Evolutionary conservation across 2,888 invertebrate species (phyloP).

Genomic region (Teinopalpus imperialis): DNA sequence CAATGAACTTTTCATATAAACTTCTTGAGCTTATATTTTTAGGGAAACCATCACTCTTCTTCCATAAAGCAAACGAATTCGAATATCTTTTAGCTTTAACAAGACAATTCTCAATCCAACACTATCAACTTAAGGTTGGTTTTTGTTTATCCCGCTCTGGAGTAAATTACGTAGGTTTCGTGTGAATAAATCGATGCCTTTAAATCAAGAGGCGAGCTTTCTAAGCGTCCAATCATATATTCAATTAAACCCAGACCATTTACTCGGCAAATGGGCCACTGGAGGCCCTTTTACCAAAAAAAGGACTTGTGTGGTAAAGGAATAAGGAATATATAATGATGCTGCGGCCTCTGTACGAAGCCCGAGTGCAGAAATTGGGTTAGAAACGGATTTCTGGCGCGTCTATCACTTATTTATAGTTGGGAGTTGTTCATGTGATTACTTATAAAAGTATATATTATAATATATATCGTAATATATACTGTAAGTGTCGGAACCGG

Average conservation of each 20-base stretch:
- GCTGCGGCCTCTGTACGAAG: constrained; percentile 1
- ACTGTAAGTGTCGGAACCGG: too few relatives aligned
- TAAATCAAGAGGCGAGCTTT: constrained; percentile 27
- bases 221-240: constrained; percentile 28
- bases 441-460: background rate
- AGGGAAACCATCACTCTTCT: constrained; percentile 23
- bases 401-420: constrained; percentile 13
- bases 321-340: constrained; percentile 24
- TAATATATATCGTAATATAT: too few relatives aligned
- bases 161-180: constrained; percentile 24
- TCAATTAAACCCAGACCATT: constrained; percentile 27
- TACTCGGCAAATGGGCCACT: constrained; percentile 25
- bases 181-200: constrained; percentile 27
- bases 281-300: constrained; percentile 19
- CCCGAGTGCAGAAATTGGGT: constrained; percentile 8
- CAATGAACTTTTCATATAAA: constrained; percentile 20
- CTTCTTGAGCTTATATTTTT: constrained; percentile 23
- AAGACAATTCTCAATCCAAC: constrained; percentile 1
- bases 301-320: constrained; percentile 20
- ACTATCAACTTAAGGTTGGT: background rate
- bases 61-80: constrained; percentile 16
- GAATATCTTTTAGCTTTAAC: constrained; percentile 1
- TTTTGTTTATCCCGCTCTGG: background rate
- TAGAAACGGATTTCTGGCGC: constrained; percentile 8
- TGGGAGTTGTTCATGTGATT: constrained; percentile 1